Evolutionary conservation across 2,113 vertebrate species (phyloP), one percentile per base, ranked within the genome.

Genomic region (Myodes glareolus): DNA sequence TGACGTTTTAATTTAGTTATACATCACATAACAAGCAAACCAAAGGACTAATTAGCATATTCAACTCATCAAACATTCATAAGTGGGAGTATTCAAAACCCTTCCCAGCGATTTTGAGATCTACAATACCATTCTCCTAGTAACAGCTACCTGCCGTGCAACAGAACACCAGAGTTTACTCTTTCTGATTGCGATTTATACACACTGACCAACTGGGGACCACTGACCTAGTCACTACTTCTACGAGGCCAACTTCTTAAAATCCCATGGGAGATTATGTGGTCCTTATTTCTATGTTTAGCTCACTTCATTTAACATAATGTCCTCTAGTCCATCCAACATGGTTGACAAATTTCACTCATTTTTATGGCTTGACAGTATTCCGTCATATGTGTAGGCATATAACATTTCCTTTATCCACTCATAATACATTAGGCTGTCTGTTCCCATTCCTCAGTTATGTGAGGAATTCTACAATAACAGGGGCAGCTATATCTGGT

Each of bases 291-390:
- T 50, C 77, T 68, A n/a, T 68, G 29, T 70, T 31, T 50, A 25
- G 39, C n/a, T 91, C 70, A 78, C n/a, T 95, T 91, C 50, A 91
- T 5, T 72, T 78, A 91, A 95, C n/a, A 77, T 31, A 55, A 85
- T 55, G 68, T 47, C 72, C 45, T 94, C 27, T 31, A 65, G 68
- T 19, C 61, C 93, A 82, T 31, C 5, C 55, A 50, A 72, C 8
- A 10, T 5, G 63, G 58, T 36, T 63, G 27, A 68, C 8, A 72
- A 76, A 77, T 76, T 76, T 47, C 23, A 91, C 33, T 16, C 12
- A 67, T 21, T 70, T 78, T 77, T 91, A 63, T 21, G 33, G 13
- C 9, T 52, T 17, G 58, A 72, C 11, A 29, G 31, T 42, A 55
- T 17, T 52, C 76, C 29, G 31, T 63, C 52, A 85, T 29, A 21